phyloP scores from a whole-genome alignment of 2,888 invertebrate species.

The Trypoxylon attenuatum region DNA sequence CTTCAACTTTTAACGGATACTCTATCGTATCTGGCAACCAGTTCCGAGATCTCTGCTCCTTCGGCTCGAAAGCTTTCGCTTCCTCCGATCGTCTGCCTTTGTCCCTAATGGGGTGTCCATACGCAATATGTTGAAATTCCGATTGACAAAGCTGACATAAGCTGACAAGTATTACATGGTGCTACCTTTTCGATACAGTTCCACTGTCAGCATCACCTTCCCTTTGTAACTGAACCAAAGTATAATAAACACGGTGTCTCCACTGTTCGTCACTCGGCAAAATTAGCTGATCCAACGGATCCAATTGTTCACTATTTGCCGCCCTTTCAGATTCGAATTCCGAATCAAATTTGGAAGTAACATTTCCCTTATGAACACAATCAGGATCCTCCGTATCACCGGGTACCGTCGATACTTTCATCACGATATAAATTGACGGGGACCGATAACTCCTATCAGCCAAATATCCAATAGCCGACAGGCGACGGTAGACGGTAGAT shows the following conservation, averaged over 20 bases:
- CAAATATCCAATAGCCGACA: neutral
- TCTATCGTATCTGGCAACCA: constrained; percentile 46
- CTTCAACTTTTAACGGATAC: neutral
- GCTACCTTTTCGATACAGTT: constrained; percentile 29
- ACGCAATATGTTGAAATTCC: too few relatives aligned
- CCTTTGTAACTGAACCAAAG: constrained; percentile 81
- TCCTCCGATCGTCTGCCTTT: too few relatives aligned
- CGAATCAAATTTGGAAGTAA: too few relatives aligned
- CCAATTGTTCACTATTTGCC: neutral
- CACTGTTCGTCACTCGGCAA: constrained; percentile 83
- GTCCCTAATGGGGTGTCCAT: too few relatives aligned
- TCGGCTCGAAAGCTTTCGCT: neutral
- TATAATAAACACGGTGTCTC: constrained; percentile 82
- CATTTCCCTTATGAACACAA: neutral
- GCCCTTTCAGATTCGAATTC: neutral
- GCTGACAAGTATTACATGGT: neutral
- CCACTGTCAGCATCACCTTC: constrained; percentile 70
- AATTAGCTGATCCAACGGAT: constrained; percentile 78
- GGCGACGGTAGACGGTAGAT: neutral
- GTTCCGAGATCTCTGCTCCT: constrained; percentile 51
- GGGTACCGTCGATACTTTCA: too few relatives aligned
- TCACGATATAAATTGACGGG: too few relatives aligned
- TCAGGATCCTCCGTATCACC: too few relatives aligned
- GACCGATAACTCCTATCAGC: too few relatives aligned
- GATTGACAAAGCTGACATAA: neutral